Percentiles rank a stretch among this genome's conserved stretches.
phyloP scores from a whole-genome alignment of 1,140 invertebrate species.

The Dolichoris vasculosae region DNA sequence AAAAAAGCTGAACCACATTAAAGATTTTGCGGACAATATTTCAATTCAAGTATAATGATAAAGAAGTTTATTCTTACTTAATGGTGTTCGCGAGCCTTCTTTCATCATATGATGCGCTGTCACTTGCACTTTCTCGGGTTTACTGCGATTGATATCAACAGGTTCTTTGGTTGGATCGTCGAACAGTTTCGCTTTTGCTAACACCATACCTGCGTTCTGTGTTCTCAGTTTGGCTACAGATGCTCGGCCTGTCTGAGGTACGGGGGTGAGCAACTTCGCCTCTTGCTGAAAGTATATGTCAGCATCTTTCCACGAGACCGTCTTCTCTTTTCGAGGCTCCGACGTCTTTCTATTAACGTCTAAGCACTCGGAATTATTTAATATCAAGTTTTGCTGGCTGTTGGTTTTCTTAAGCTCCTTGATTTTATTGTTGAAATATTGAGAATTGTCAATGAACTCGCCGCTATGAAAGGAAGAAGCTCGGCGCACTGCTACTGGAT shows the following conservation, averaged over 20 bases:
- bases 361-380: background rate
- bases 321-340: slow-evolving; percentile 51
- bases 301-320: slow-evolving; percentile 71
- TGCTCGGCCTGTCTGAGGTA: slow-evolving; percentile 74
- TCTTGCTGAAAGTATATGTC: slow-evolving; percentile 66
- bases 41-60: background rate
- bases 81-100: slow-evolving; percentile 25
- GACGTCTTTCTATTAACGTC: background rate
- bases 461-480: slow-evolving; percentile 69
- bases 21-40: background rate
- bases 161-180: slow-evolving; percentile 66
- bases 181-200: slow-evolving; percentile 80
- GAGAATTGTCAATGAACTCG: slow-evolving; percentile 60
- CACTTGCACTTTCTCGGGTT: slow-evolving; percentile 44
- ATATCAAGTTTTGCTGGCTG: slow-evolving; percentile 60
- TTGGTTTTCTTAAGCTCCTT: slow-evolving; percentile 67
- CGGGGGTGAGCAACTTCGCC: slow-evolving; percentile 55
- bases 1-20: too few species aligned
- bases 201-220: slow-evolving; percentile 82
- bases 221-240: slow-evolving; percentile 78
- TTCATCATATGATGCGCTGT: background rate
- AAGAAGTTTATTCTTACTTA: background rate
- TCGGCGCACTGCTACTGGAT: slow-evolving; percentile 56
- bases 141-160: slow-evolving; percentile 34
- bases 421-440: slow-evolving; percentile 66